A percentile compares a stretch with the other conserved stretches of the same genome.
phyloP scores from a whole-genome alignment of 1,140 invertebrate genomes.

The Ostrea edulis region DNA sequence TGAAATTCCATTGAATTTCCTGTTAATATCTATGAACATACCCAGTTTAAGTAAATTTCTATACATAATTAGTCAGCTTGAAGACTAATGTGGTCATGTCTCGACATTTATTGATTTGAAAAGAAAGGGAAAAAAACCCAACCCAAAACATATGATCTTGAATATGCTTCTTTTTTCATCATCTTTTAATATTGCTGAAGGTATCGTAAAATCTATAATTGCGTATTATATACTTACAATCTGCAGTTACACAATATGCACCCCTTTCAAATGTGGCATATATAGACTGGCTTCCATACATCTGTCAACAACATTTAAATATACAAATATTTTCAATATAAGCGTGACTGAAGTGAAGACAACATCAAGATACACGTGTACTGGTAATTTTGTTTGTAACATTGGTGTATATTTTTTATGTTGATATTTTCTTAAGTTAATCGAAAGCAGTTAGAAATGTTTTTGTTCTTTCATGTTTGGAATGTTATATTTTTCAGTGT shows the following conservation, averaged over 20 bases:
- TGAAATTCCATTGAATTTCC: too few species aligned
- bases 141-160: too few species aligned
- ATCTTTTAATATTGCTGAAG: too few species aligned
- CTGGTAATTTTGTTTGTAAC: background rate
- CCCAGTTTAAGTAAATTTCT: too few species aligned
- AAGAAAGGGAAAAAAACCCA: too few species aligned
- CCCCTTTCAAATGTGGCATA: conserved; percentile 60
- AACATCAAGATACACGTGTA: background rate
- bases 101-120: too few species aligned
- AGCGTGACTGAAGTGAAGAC: background rate
- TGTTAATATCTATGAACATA: too few species aligned
- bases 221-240: conserved; percentile 60
- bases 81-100: too few species aligned
- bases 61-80: too few species aligned
- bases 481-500: background rate
- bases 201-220: too few species aligned
- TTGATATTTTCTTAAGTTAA: background rate
- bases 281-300: conserved; percentile 64
- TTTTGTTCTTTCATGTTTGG: background rate
- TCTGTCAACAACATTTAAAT: conserved; percentile 45
- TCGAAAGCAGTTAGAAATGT: background rate
- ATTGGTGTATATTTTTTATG: background rate
- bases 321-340: background rate
- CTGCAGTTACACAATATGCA: conserved; percentile 64
- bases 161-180: too few species aligned